A percentile compares a stretch with the other conserved stretches of the same genome.
These are phyloP conservation scores for Lamellibrachia satsuma DNA, from an alignment of 2,888 invertebrate genomes.

Conservation along the genomic window DNA sequence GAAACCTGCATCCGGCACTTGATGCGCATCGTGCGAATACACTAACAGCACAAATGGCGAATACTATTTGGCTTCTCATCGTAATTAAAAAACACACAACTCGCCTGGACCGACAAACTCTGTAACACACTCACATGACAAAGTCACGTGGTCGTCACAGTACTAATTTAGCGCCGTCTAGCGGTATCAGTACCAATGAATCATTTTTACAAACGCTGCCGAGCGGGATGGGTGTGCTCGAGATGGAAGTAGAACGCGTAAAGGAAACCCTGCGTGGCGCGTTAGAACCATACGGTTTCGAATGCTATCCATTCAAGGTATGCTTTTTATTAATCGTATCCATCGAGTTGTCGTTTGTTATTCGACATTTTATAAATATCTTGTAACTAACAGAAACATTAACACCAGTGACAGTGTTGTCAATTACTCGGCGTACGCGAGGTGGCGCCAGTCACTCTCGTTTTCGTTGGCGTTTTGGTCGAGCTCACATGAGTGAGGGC, in stretches of 20 bases:
- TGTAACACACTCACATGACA: not conserved
- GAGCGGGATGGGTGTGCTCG: not conserved
- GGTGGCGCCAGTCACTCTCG: not conserved
- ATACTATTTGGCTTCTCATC: not conserved
- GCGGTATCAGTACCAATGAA: not conserved
- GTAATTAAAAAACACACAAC: not conserved
- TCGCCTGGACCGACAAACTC: not conserved
- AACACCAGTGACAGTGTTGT: not conserved
- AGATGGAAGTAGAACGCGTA: conserved; percentile 7
- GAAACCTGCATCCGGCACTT: conserved; percentile 30
- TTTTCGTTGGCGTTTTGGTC: not conserved
- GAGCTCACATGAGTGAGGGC: not conserved
- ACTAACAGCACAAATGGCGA: not conserved
- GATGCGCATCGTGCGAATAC: not conserved
- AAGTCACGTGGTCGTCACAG: not conserved
- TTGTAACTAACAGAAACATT: not conserved
- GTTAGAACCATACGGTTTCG: conserved; percentile 33
- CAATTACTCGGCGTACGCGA: not conserved
- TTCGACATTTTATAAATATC: not conserved
- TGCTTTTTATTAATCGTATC: not conserved
- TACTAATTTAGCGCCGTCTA: not conserved
- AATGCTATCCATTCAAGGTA: conserved; percentile 39
- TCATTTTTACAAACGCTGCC: not conserved
- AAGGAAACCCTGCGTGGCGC: conserved; percentile 18
- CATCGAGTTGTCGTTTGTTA: not conserved